Base-by-base conservation (phyloP, 2,797 vertebrate genomes). In the Periparus ater region DNA sequence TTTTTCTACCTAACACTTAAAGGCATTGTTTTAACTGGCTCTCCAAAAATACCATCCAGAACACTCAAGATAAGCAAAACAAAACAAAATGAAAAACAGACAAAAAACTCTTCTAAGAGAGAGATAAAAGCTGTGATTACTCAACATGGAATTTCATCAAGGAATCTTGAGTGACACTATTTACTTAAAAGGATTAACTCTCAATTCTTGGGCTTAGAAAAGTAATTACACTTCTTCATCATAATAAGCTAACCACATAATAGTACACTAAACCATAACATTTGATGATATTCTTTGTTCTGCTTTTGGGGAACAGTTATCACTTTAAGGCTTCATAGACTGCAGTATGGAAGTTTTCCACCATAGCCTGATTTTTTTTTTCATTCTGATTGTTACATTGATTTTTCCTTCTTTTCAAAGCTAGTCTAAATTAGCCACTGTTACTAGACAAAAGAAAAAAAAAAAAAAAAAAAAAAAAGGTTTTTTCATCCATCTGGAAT, bases 331-430 rank as follows among this genome's bases (percentile, higher is more conserved):
- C 3, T 60, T 88, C 6, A 16, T 40, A 6, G 9, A 73, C 36
- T 55, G 4, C 6, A 66, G n/a, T 38, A 71, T 1, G 19, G 13
- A 66, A 12, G 2, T 25, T 63, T 82, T 67, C 32, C 21, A 38
- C 6, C 7, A 10, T 16, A 77, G 8, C 6, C 7, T 51, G 55
- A 47, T 66, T 42, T 42, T 42, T 75, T 58, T 19, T 81, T 85
- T 73, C 22, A 67, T 82, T 91, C 34, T 58, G 44, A 47, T 72
- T 80, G 12, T 40, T 84, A 11, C 26, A 67, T 68, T 58, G 27
- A 66, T 70, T 91, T 91, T 88, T 72, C 6, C 18, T 71, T 53
- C 17, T 17, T 89, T 85, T 73, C 57, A 88, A 55, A 81, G 5
- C 7, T 23, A 87, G 17, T 44, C 34, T 54, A 34, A 78, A 77